phyloP scores from a whole-genome alignment of 2,113 vertebrate genomes.

The Psilopsiagon aurifrons region DNA sequence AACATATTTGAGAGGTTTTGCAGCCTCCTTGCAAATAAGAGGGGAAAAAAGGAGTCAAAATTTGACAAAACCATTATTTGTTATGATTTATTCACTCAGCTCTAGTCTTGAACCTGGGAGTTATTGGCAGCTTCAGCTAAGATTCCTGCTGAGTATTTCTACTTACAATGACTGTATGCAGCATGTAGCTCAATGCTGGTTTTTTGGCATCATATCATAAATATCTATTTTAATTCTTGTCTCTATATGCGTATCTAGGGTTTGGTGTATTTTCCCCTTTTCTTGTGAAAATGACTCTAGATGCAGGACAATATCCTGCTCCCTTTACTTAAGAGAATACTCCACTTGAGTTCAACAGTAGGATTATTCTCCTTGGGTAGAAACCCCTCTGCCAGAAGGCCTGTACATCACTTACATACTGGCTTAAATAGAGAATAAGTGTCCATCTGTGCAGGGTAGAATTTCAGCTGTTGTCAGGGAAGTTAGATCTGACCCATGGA shows the following conservation, averaged over 20 bases:
- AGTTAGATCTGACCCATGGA: background rate
- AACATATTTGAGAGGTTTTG: conserved; percentile 46
- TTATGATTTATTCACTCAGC: conserved; percentile 68
- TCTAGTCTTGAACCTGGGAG: conserved; percentile 61
- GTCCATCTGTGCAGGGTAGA: conserved; percentile 48
- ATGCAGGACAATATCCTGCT: conserved; percentile 29
- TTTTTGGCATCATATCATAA: conserved; percentile 56
- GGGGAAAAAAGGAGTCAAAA: background rate
- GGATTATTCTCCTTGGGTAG: conserved; percentile 58
- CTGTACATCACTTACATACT: conserved; percentile 35
- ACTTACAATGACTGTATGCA: conserved; percentile 59
- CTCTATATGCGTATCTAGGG: conserved; percentile 9
- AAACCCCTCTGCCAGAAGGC: conserved; percentile 33
- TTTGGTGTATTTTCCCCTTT: background rate
- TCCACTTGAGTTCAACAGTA: background rate
- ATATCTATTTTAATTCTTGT: conserved; percentile 62
- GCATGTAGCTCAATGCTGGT: conserved; percentile 37
- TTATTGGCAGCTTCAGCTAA: conserved; percentile 66
- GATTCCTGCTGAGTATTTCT: conserved; percentile 69
- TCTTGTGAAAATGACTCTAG: conserved; percentile 16
- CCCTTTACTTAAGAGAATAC: conserved; percentile 45
- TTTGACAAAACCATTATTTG: conserved; percentile 70
- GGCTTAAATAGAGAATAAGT: conserved; percentile 26
- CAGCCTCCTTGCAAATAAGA: conserved; percentile 48
- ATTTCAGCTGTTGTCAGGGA: conserved; percentile 45